These are phyloP conservation scores for Nesometra sesokonis DNA, from an alignment of 35 echinoderm and acorn worm species.

Conservation along the genomic window DNA sequence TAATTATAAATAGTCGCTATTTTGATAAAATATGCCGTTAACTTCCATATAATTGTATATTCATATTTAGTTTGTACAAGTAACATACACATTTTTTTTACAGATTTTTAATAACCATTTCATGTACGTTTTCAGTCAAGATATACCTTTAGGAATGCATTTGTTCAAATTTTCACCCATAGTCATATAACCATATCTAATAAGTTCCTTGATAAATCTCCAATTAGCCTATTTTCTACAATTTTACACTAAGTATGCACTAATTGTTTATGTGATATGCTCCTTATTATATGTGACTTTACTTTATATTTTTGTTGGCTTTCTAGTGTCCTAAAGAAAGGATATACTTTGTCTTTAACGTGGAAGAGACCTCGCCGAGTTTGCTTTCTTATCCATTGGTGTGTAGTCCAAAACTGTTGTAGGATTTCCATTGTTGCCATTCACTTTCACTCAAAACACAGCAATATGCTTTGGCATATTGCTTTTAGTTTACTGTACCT, in stretches of 20 bases:
- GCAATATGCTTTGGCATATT: background rate
- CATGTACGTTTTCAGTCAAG: background rate
- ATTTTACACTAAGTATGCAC: background rate
- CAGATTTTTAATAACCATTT: background rate
- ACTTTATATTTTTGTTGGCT: background rate
- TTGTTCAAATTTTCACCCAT: background rate
- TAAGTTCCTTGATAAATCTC: background rate
- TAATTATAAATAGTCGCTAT: too few species aligned
- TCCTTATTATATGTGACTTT: background rate
- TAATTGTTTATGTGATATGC: background rate
- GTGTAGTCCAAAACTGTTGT: background rate
- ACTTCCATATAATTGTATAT: too few species aligned
- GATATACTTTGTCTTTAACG: background rate
- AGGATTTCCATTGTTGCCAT: background rate
- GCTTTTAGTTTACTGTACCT: background rate
- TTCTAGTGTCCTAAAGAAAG: background rate
- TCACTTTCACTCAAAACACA: background rate
- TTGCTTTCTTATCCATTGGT: background rate
- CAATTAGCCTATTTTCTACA: background rate
- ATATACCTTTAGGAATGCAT: background rate
- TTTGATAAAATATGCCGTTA: too few species aligned
- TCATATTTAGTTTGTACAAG: too few species aligned
- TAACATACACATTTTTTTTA: background rate
- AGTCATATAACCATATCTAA: background rate
- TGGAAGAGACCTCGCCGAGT: background rate